Conservation (phyloP, 2,888 invertebrate species). For the Thelaira solivaga region DNA sequence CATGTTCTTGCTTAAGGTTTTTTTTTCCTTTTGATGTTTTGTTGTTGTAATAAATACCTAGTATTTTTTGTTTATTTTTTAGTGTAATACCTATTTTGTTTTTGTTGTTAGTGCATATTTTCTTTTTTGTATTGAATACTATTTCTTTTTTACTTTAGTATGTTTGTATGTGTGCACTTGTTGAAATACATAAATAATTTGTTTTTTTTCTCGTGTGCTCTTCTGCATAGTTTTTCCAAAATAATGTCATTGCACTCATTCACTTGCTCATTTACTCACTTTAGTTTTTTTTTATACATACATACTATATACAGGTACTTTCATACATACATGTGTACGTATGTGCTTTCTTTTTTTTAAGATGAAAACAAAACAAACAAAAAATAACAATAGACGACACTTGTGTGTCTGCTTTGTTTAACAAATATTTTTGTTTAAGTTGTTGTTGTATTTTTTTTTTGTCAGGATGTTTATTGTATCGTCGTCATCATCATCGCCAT, state of each 20-base stretch:
- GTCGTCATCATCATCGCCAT: constrained; percentile 38
- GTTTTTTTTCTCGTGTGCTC: constrained; percentile 20
- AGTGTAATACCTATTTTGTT: constrained; percentile 35
- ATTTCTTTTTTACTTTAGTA: constrained; percentile 27
- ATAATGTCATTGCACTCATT: constrained; percentile 60
- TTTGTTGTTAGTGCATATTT: neutral
- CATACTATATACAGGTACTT: neutral
- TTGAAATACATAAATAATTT: constrained; percentile 39
- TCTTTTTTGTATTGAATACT: constrained; percentile 43
- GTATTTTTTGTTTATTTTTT: constrained; percentile 22
- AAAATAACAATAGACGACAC: constrained; percentile 59
- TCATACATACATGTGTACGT: neutral
- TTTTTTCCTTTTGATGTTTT: constrained; percentile 35
- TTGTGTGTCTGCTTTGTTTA: constrained; percentile 59
- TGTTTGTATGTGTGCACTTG: constrained; percentile 43
- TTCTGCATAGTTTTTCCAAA: constrained; percentile 51
- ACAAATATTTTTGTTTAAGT: constrained; percentile 27
- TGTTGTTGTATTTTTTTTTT: constrained; percentile 35
- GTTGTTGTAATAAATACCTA: neutral
- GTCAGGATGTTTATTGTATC: constrained; percentile 58
- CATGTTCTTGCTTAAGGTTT: no score
- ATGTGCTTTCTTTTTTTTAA: constrained; percentile 25
- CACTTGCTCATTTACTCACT: constrained; percentile 31
- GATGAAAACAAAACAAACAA: constrained; percentile 24
- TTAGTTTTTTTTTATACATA: neutral